A percentile compares a stretch with the other conserved stretches of the same genome.
Conservation (phyloP, 2,113 vertebrate genomes). For the Passer domesticus region DNA sequence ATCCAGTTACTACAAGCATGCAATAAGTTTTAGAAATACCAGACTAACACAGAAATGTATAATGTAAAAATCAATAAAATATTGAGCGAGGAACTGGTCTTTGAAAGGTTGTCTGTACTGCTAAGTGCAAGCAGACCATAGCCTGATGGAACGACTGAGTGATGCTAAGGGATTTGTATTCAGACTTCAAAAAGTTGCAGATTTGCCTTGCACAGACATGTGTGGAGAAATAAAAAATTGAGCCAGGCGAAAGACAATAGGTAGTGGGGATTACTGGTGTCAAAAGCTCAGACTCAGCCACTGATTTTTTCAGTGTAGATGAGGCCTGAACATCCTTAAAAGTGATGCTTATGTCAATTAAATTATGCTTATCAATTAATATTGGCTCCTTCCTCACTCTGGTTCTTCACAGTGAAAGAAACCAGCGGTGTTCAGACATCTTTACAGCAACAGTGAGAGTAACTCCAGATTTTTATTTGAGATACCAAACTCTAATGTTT, state of each 20-base stretch:
- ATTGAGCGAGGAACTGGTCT: not conserved
- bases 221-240: not conserved
- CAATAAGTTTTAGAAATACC: not conserved
- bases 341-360: not conserved
- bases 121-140: not conserved
- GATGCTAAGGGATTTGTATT: not conserved
- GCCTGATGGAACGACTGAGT: rapidly evolving
- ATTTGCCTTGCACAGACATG: not conserved
- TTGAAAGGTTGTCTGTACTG: not conserved
- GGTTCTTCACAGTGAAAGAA: not conserved
- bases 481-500: not conserved
- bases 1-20: not conserved
- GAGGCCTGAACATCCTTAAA: not conserved
- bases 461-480: not conserved
- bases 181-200: not conserved
- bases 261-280: not conserved
- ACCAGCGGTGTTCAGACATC: not conserved
- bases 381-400: not conserved
- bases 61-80: not conserved
- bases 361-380: not conserved
- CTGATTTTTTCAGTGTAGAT: not conserved
- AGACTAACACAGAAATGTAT: not conserved
- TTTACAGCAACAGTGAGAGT: not conserved
- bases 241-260: not conserved
- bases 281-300: not conserved